phyloP scores from a whole-genome alignment of 2,113 vertebrate genomes.

The Gymnarchus niloticus region DNA sequence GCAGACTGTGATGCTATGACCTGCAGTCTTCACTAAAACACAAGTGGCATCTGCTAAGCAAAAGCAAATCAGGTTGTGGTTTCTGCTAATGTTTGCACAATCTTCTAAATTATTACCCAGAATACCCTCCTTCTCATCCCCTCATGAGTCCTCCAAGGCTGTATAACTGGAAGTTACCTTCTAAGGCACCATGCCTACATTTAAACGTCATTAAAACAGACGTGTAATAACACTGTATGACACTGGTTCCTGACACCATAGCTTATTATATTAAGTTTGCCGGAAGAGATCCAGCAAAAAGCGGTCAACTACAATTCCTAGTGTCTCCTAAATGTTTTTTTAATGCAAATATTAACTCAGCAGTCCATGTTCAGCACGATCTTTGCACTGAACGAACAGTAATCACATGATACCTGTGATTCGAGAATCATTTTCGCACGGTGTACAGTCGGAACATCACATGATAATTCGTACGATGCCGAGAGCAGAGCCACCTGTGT shows the following conservation, averaged over 20 bases:
- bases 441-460: not conserved
- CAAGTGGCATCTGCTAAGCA: slow-evolving; percentile 48
- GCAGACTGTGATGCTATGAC: slow-evolving; percentile 39
- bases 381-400: not conserved
- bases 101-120: slow-evolving; percentile 29
- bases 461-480: not conserved
- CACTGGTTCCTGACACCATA: not conserved
- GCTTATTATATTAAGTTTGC: slow-evolving; percentile 45
- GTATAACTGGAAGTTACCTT: slow-evolving; percentile 31
- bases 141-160: slow-evolving; percentile 32
- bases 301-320: slow-evolving; percentile 55
- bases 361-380: not conserved
- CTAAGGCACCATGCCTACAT: not conserved
- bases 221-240: slow-evolving; percentile 23
- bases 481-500: slow-evolving; percentile 43
- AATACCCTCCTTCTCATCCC: slow-evolving; percentile 39
- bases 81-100: not conserved
- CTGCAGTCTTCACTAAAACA: slow-evolving; percentile 54
- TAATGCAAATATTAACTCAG: not conserved
- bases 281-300: slow-evolving; percentile 57
- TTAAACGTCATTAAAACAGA: not conserved
- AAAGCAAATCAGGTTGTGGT: not conserved
- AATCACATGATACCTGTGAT: not conserved
- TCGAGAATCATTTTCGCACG: slow-evolving; percentile 51
- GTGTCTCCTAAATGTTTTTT: slow-evolving; percentile 31